A percentile compares a stretch with the other conserved stretches of the same genome.
Evolutionary conservation across 1,140 invertebrate genomes (phyloP).

Genomic region (Atopsyche davidsoni): DNA sequence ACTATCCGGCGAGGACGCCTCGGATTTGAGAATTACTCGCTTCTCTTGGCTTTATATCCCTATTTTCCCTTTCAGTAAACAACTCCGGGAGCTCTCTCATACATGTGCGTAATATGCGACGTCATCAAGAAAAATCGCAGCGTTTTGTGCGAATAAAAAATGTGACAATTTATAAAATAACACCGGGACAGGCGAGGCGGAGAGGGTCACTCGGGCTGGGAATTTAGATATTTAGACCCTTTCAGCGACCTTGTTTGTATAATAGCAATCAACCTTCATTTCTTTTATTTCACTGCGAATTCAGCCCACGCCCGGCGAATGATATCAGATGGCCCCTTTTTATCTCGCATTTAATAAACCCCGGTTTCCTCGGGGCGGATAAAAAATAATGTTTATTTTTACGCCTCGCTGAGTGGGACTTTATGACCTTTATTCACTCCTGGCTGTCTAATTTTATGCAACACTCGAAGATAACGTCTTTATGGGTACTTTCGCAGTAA

Average conservation of each 20-base stretch:
- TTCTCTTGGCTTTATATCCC: constrained; percentile 7
- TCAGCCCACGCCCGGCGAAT: background rate
- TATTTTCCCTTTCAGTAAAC: constrained; percentile 14
- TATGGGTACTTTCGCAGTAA: no score
- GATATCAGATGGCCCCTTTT: constrained; percentile 15
- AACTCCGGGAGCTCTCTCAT: constrained; percentile 7
- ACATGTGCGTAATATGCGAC: constrained; percentile 11
- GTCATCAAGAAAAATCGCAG: constrained; percentile 21
- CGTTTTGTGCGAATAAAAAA: constrained; percentile 20
- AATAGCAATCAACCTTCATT: constrained; percentile 17
- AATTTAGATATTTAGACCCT: constrained; percentile 16
- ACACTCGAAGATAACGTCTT: no score
- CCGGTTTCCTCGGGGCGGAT: no score
- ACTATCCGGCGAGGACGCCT: no score
- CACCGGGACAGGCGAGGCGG: constrained; percentile 8
- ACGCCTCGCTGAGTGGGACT: no score
- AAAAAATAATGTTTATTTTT: no score
- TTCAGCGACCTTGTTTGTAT: constrained; percentile 13
- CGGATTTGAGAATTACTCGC: constrained; percentile 6
- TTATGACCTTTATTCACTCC: no score
- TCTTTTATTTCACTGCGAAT: constrained; percentile 12
- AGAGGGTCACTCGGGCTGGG: background rate
- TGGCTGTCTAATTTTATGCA: no score
- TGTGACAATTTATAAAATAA: constrained; percentile 24
- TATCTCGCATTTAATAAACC: background rate